A percentile compares a stretch with the other conserved stretches of the same genome.
phyloP scores from a whole-genome alignment of 2,797 vertebrate genomes.

The Helostoma temminkii region DNA sequence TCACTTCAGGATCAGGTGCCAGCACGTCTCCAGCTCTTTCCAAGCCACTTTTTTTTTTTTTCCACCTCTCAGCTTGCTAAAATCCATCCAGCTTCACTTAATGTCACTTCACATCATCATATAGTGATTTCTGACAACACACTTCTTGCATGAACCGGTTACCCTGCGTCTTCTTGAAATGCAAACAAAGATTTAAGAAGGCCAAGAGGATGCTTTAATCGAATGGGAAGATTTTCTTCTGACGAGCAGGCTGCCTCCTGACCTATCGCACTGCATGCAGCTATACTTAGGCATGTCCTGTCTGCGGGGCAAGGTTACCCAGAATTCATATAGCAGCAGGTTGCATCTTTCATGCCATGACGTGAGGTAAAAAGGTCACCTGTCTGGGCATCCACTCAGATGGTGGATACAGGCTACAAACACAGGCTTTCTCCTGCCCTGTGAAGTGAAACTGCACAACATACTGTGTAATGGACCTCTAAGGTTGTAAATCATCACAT shows the following conservation, averaged over 20 bases:
- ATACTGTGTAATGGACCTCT: conserved; percentile 19
- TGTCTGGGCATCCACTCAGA: conserved; percentile 52
- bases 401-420: conserved; percentile 30
- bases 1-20: conserved; percentile 54
- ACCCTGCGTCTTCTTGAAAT: not conserved
- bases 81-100: conserved; percentile 52
- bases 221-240: conserved; percentile 3
- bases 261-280: conserved; percentile 49
- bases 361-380: conserved; percentile 68
- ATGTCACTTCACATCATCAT: conserved; percentile 55
- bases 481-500: conserved; percentile 38
- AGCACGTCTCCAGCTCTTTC: conserved; percentile 37
- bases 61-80: conserved; percentile 37
- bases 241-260: conserved; percentile 34
- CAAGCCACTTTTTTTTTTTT: conserved; percentile 18
- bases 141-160: conserved; percentile 24
- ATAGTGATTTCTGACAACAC: conserved; percentile 17
- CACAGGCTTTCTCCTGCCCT: not conserved
- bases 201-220: conserved; percentile 24
- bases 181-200: conserved; percentile 25
- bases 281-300: conserved; percentile 60
- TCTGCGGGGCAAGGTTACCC: conserved; percentile 64
- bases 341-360: conserved; percentile 59
- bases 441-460: conserved; percentile 17
- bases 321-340: conserved; percentile 75